phyloP scores from a whole-genome alignment of 1,140 invertebrate species.

The Platyura marginata region DNA sequence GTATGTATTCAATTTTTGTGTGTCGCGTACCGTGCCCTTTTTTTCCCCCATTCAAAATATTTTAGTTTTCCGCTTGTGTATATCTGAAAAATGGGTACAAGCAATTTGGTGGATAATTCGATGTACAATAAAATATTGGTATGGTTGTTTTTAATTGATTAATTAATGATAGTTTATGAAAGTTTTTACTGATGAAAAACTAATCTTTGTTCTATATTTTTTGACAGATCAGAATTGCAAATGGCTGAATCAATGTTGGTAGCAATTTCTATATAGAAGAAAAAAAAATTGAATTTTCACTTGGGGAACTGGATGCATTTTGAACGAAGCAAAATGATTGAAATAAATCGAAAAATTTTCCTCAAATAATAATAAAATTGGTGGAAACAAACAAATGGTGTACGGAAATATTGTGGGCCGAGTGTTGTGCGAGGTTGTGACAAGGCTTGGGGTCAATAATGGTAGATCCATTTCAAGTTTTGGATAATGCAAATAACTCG shows the following conservation, averaged over 20 bases:
- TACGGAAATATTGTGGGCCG: no score
- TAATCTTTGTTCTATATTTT: not conserved
- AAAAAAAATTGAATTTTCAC: not conserved
- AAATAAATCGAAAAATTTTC: not conserved
- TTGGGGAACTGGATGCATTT: no score
- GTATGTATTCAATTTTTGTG: not conserved
- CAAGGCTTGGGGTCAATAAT: not conserved
- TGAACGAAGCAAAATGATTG: no score
- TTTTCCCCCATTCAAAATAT: no score
- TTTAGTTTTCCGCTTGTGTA: no score
- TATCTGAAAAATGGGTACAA: not conserved
- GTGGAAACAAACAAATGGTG: no score
- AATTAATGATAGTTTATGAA: not conserved
- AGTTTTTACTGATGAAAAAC: not conserved
- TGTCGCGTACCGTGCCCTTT: not conserved
- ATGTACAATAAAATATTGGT: not conserved
- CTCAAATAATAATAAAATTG: not conserved
- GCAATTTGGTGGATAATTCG: not conserved
- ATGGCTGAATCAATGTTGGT: not conserved
- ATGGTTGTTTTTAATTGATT: not conserved
- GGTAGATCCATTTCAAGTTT: conserved; percentile 1
- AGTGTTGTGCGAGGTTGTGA: no score
- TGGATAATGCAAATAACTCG: conserved; percentile 1
- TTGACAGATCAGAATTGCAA: not conserved
- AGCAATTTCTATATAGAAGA: not conserved